Base-by-base conservation (phyloP, 2,113 vertebrate species). In the Microcebus tavaratra region DNA sequence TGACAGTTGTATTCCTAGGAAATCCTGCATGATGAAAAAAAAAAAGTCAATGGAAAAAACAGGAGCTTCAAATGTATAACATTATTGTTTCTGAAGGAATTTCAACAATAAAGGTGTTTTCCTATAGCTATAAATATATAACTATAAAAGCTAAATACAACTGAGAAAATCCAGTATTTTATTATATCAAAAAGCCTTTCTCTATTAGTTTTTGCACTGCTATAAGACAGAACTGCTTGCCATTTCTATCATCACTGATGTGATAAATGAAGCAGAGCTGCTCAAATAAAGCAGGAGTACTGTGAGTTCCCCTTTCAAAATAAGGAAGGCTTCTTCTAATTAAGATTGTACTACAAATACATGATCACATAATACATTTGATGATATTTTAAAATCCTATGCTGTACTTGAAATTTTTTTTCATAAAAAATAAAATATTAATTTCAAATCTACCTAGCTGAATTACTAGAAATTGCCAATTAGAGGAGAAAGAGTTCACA, bases 101-200 rank as follows among this genome's bases (percentile, higher is more conserved):
- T 96, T 82, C 61, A 87, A n/a, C 23, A 94, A 45, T 59, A 76
- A 92, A 85, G n/a, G 39, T 18, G 27, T 25, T 92, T 91, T 86
- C 83, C 70, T 92, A 92, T 6, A 76, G 11, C 21, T 36, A 67
- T 36, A 88, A 45, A 90, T 72, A 31, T 27, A 27, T 85, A 65
- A 81, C n/a, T 88, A 67, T 79, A 81, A 93, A 91, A 72, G 20
- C 2, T 72, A 90, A 72, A 36, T 31, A 78, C 81, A 72, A 55
- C 5, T n/a, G n/a, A 97, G 48, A 2, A 73, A 68, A 91, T 92
- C 4, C n/a, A 82, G 67, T 91, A 85, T 61, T 90, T 84, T 88
- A 70, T 83, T 53, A 23, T 42, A 79, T 82, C 36, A 90, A 48
- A 76, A 17, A 42, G 5, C 29, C 55, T 93, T 91, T 91, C 45